Base-by-base conservation (phyloP, 2,888 invertebrate genomes). In the Drosophila anceps region DNA sequence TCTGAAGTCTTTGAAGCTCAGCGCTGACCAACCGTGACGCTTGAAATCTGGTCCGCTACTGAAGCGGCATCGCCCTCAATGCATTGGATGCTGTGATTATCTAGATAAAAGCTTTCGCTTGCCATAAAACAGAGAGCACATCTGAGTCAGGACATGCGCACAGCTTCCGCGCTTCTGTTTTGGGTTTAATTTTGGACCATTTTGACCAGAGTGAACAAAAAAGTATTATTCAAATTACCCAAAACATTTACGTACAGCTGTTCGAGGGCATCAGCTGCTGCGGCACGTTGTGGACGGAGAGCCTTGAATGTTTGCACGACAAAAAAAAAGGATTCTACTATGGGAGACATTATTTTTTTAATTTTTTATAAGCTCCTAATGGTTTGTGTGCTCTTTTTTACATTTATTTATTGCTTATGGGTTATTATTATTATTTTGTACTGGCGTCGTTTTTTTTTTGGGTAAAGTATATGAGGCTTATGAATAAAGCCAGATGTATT, bases 41-140 rank as follows among this genome's bases (percentile, higher is more conserved):
- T 73, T 81, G 82, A 91, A 85, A 79, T 82, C 79, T 80, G 69
- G 82, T 91, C 91, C 81, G 87, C 90, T 82, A 90, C 90, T 90
- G 83, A 77, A 51, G 82, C 74, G 62, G 63, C 58, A 55, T 68
- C 64, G 35, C 31, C 41, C 57, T 15, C 59, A 57, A 39, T 62
- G 64, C 60, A 48, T 18, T 29, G 68, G 69, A 76, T 80, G 76
- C 68, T 76, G 55, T 20, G 31, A 13, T 54, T 59, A 71, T 51
- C 69, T 61, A 88, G 83, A 90, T 82, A 73, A 77, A 82, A 85
- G 74, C 86, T 76, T 50, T 31, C 20, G 20, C 31, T 65, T 88
- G 78, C 86, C 58, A 86, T 86, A 86, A 86, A 85, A 57, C 37
- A 13, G 48, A 18, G 33, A 48, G 18, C 35, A 8, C 3, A 12